Evolutionary conservation across 2,797 vertebrate species (phyloP), one percentile per base, ranked within the genome.

Genomic region (Otus scops): DNA sequence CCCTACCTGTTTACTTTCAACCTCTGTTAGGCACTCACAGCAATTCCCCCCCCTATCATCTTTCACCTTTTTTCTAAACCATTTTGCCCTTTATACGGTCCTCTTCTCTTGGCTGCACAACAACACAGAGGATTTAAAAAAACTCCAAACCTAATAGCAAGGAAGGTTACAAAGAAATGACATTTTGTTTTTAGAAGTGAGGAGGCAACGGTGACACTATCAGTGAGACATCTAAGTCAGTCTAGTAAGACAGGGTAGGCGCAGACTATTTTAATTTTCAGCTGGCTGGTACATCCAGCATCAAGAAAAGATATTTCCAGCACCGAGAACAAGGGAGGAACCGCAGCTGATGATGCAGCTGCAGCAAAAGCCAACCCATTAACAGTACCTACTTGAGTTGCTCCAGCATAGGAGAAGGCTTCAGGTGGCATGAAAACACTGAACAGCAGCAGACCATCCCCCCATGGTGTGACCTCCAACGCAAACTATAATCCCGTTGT

Each of bases 1-100:
- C 59, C 22, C 77, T 77, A 84, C 90, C 70, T 94, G 56, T 85
- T 96, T 84, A 95, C 93, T 96, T 93, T 95, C 83, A 92, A 28
- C 41, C 43, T 85, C 78, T 79, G 21, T 41, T 56, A 85, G 56
- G 77, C 59, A 79, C 43, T 64, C 39, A 24, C 24, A 82, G 48
- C 56, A 86, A 24, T 74, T 82, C n/a, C 51, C 21, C 26, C 23
- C 23, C 7, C 38, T 38, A 73, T 68, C 63, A 34, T 60, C 53
- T 93, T 85, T 74, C 76, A 91, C 61, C 34, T 78, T 77, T 85
- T 77, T 81, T 80, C 74, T 85, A 59, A 95, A 54, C 26, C 56
- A 57, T 65, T 73, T 54, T 61, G 54, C 47, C 26, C 11, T 86
- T 93, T 81, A 71, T 14, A 50, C 3, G 1, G 8, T 51, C 59